Evolutionary conservation across 2,797 vertebrate species (phyloP).

Genomic region (Streptopelia turtur): DNA sequence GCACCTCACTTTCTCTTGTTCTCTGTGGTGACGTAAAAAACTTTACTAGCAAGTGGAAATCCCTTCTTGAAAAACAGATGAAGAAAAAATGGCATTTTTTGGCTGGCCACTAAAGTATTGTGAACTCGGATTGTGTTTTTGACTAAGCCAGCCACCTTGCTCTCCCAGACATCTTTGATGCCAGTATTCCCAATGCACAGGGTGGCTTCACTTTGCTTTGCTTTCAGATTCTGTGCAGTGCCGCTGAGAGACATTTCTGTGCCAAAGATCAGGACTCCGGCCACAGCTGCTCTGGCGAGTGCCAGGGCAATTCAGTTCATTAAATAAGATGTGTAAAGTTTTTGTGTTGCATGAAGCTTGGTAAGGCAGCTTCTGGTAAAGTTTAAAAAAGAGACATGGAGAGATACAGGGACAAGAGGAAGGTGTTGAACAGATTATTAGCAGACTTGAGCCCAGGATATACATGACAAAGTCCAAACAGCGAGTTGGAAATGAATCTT

Average conservation of each 20-base stretch:
- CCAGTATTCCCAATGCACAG: background rate
- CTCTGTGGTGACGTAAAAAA: background rate
- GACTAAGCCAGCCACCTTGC: background rate
- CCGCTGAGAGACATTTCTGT: background rate
- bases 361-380: background rate
- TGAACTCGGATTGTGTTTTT: background rate
- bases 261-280: background rate
- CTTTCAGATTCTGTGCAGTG: background rate
- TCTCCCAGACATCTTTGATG: background rate
- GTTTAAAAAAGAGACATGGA: background rate
- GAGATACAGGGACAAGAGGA: background rate
- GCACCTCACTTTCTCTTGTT: background rate
- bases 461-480: background rate
- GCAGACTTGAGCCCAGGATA: background rate
- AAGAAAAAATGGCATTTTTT: background rate
- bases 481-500: background rate
- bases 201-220: background rate
- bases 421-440: background rate
- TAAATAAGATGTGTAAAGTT: background rate
- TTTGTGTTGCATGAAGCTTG: background rate
- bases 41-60: background rate
- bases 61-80: background rate
- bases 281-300: background rate
- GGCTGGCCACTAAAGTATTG: background rate
- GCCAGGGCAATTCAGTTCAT: accelerated